A percentile compares a stretch with the other conserved stretches of the same genome.
Evolutionary conservation across 2,113 vertebrate genomes (phyloP).

Genomic region (Empidonax alnorum): DNA sequence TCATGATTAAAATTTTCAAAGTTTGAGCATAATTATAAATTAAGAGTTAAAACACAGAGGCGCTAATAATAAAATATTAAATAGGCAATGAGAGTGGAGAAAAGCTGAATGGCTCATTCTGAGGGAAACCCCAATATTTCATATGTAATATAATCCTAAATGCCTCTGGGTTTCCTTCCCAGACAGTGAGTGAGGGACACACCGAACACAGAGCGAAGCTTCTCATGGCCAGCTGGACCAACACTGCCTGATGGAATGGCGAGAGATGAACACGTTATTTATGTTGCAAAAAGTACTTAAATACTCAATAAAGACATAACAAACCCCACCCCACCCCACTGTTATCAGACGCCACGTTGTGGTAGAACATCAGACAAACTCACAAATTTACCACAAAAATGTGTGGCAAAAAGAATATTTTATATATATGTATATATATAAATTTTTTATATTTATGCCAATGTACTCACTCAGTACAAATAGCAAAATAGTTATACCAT

Average conservation of each 20-base stretch:
- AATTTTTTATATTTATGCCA: conserved; percentile 85
- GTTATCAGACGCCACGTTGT: conserved; percentile 83
- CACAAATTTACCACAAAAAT: conserved; percentile 85
- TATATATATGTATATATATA: conserved; percentile 84
- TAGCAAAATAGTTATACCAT: conserved; percentile 85
- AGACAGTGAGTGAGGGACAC: conserved; percentile 51
- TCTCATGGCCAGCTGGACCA: conserved; percentile 68
- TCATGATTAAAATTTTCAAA: conserved; percentile 68
- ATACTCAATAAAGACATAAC: conserved; percentile 83
- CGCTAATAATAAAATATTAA: conserved; percentile 79
- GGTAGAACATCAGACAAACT: conserved; percentile 86
- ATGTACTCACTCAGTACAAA: conserved; percentile 88
- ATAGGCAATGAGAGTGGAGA: conserved; percentile 74
- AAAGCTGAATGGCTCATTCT: conserved; percentile 79
- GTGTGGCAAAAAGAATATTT: conserved; percentile 87
- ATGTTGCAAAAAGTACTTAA: conserved; percentile 80
- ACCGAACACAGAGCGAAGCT: conserved; percentile 59
- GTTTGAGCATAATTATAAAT: conserved; percentile 79
- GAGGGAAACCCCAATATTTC: conserved; percentile 54
- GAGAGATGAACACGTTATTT: conserved; percentile 75
- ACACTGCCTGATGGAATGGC: conserved; percentile 78
- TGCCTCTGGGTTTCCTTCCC: conserved; percentile 54
- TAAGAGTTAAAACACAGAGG: conserved; percentile 78
- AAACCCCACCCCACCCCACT: conserved; percentile 84
- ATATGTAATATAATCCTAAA: neutral